phyloP scores from a whole-genome alignment of 1,140 invertebrate species.

The Drosophila cardini region DNA sequence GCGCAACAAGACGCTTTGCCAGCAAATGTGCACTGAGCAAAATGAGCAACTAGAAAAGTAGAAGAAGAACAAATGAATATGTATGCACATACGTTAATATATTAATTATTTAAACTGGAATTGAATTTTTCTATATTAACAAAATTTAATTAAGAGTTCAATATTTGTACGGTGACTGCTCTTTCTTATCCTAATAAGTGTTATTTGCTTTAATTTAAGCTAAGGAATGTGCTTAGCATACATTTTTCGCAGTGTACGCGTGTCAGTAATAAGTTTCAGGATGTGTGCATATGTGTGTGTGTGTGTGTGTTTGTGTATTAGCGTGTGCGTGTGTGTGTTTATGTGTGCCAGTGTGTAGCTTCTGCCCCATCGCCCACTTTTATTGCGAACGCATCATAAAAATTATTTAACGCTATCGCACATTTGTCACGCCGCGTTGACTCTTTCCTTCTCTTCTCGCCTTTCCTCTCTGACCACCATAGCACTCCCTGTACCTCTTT shows the following conservation, averaged over 20 bases:
- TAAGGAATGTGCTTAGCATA: background rate
- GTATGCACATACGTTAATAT: no score
- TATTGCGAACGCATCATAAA: constrained; percentile 76
- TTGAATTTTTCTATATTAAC: no score
- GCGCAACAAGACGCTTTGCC: background rate
- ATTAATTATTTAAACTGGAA: no score
- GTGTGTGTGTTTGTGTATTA: constrained; percentile 6
- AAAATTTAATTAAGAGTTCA: background rate
- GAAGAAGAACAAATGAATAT: background rate
- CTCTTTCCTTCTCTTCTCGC: constrained; percentile 50
- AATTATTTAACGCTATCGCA: constrained; percentile 82
- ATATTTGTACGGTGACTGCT: no score
- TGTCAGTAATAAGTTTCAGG: constrained; percentile 23
- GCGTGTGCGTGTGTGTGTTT: constrained; percentile 14
- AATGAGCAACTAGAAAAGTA: background rate
- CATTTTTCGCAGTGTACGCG: constrained; percentile 27
- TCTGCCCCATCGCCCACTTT: constrained; percentile 39
- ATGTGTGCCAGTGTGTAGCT: constrained; percentile 24
- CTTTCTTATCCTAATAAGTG: background rate
- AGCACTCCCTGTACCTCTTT: background rate
- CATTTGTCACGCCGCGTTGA: constrained; percentile 78
- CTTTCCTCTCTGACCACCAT: constrained; percentile 6
- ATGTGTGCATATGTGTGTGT: constrained; percentile 4
- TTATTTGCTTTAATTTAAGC: background rate
- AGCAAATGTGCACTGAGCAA: constrained; percentile 6